phyloP scores from a whole-genome alignment of 2,797 vertebrate genomes.

The Astyanax mexicanus region DNA sequence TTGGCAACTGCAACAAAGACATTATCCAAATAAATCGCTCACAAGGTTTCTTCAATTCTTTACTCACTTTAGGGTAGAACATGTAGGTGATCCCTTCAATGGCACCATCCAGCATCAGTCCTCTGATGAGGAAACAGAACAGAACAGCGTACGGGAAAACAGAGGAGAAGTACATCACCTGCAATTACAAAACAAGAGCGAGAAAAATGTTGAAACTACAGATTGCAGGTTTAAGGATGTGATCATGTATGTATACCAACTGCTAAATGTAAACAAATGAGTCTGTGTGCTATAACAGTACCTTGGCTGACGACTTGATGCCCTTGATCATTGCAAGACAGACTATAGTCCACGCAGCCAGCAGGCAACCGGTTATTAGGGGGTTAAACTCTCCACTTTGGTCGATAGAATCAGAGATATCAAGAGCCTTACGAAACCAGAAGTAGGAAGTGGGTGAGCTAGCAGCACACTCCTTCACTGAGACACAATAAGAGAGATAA shows the following conservation, averaged over 20 bases:
- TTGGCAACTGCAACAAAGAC: background rate
- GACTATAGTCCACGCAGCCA: slow-evolving; percentile 84
- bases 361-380: slow-evolving; percentile 81
- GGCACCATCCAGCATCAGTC: slow-evolving; percentile 81
- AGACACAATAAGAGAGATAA: slow-evolving; percentile 19
- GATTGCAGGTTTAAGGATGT: background rate
- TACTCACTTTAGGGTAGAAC: slow-evolving; percentile 83
- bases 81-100: slow-evolving; percentile 80
- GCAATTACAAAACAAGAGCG: slow-evolving; percentile 40
- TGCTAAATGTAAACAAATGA: slow-evolving; percentile 9
- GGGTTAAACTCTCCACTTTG: slow-evolving; percentile 77
- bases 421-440: slow-evolving; percentile 86
- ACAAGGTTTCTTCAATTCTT: too few relatives aligned
- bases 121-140: slow-evolving; percentile 83
- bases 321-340: slow-evolving; percentile 87
- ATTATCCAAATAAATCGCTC: too few relatives aligned
- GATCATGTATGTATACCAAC: background rate
- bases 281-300: slow-evolving; percentile 49
- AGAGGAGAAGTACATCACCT: slow-evolving; percentile 95
- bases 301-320: slow-evolving; percentile 88
- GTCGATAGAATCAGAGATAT: slow-evolving; percentile 82
- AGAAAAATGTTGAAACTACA: too few relatives aligned
- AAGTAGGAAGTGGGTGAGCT: slow-evolving; percentile 85
- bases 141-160: slow-evolving; percentile 91
- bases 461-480: slow-evolving; percentile 76